Conservation (phyloP, 53 echinoderm and acorn worm species). For the Paracentrotus lividus region DNA sequence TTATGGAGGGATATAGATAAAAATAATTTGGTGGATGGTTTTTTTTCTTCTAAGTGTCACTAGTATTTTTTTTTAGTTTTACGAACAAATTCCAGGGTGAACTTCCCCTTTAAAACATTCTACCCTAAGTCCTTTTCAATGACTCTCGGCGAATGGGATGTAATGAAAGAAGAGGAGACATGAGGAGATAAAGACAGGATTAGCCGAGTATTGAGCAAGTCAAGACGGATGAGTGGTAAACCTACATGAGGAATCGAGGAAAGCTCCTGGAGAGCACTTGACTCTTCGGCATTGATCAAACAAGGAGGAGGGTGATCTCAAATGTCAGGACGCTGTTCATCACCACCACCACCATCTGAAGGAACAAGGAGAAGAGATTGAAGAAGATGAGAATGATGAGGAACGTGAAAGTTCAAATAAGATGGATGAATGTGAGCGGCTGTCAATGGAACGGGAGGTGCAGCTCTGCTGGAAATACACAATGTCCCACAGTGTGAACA, state of each 20-base stretch:
- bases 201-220: neutral
- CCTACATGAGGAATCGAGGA: neutral
- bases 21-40: too few relatives aligned
- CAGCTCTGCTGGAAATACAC: too few relatives aligned
- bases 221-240: neutral
- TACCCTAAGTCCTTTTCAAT: neutral
- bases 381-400: neutral
- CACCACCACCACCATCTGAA: neutral
- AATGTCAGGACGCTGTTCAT: conserved; percentile 11
- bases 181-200: neutral
- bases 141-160: neutral
- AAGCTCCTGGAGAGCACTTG: conserved; percentile 22
- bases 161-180: neutral
- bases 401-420: neutral
- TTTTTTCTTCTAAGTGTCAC: neutral
- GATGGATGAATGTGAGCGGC: neutral
- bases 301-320: neutral
- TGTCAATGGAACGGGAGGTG: too few relatives aligned
- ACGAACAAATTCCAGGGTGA: neutral
- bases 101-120: neutral
- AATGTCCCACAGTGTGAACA: too few relatives aligned
- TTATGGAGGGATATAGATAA: too few relatives aligned
- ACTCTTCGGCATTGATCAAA: conserved; percentile 30
- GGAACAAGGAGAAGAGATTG: neutral
- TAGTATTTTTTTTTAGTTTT: neutral